Evolutionary conservation across 1,140 invertebrate genomes (phyloP).

Genomic region (Ceratina calcarata): DNA sequence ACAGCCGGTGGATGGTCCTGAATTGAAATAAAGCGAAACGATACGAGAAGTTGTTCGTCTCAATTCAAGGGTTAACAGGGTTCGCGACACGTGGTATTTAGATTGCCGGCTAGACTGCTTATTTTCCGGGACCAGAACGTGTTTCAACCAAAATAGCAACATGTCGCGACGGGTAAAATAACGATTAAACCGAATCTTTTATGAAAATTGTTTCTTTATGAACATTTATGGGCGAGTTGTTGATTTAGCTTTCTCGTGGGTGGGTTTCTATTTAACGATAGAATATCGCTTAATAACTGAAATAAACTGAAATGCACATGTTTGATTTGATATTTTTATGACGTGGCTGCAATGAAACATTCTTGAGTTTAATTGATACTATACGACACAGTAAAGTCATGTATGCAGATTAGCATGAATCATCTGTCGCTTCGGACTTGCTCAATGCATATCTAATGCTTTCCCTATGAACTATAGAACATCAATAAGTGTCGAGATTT

Average conservation of each 20-base stretch:
- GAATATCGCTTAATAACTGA: too few species aligned
- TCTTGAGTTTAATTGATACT: too few species aligned
- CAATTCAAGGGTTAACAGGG: conserved; percentile 19
- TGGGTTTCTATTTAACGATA: too few species aligned
- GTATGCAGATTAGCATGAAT: not conserved
- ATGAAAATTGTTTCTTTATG: too few species aligned
- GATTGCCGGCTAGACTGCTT: conserved; percentile 31
- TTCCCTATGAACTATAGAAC: not conserved
- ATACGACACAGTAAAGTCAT: not conserved
- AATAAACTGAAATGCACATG: too few species aligned
- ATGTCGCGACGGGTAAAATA: not conserved
- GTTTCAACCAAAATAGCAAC: not conserved
- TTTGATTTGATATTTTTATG: too few species aligned
- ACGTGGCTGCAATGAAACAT: too few species aligned
- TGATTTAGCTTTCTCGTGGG: too few species aligned
- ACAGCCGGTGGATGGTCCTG: too few species aligned
- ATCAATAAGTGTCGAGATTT: not conserved
- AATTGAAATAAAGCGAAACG: conserved; percentile 16
- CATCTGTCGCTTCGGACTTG: not conserved
- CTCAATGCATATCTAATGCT: not conserved
- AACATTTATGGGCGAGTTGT: too few species aligned
- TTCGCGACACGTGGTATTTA: conserved; percentile 16
- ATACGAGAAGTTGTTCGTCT: not conserved
- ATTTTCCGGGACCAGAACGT: not conserved
- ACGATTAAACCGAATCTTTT: not conserved